Conservation (phyloP, 2,888 invertebrate genomes). For the Acrobasis suavella region DNA sequence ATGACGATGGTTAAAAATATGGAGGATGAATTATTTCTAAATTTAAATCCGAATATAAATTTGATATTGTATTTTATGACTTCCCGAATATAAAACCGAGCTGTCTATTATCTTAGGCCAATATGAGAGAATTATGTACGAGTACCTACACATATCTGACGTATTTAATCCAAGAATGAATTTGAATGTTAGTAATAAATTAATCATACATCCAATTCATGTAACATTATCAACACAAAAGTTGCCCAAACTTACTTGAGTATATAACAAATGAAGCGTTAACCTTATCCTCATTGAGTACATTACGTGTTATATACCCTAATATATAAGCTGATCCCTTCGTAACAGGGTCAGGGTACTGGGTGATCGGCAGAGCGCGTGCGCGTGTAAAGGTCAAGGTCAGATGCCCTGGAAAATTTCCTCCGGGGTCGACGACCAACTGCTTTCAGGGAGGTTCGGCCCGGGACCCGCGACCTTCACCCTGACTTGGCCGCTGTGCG, state of each 20-base stretch:
- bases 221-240: not conserved
- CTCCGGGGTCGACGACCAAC: conserved; percentile 70
- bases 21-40: no score
- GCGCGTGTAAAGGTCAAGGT: conserved; percentile 80
- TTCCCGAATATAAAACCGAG: no score
- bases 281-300: conserved; percentile 22
- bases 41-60: no score
- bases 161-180: no score
- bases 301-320: conserved; percentile 34
- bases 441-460: conserved; percentile 71
- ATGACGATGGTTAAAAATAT: no score
- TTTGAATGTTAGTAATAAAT: no score
- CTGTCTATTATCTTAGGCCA: no score
- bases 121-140: no score
- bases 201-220: no score
- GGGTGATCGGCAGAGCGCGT: conserved; percentile 69
- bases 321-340: conserved; percentile 57
- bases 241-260: not conserved
- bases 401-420: conserved; percentile 78
- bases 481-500: conserved; percentile 56
- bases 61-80: no score
- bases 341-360: conserved; percentile 77
- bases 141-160: no score
- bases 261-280: conserved; percentile 15
- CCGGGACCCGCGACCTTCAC: conserved; percentile 72